Evolutionary conservation across 2,113 vertebrate species (phyloP).

Genomic region (Heterotis niloticus): DNA sequence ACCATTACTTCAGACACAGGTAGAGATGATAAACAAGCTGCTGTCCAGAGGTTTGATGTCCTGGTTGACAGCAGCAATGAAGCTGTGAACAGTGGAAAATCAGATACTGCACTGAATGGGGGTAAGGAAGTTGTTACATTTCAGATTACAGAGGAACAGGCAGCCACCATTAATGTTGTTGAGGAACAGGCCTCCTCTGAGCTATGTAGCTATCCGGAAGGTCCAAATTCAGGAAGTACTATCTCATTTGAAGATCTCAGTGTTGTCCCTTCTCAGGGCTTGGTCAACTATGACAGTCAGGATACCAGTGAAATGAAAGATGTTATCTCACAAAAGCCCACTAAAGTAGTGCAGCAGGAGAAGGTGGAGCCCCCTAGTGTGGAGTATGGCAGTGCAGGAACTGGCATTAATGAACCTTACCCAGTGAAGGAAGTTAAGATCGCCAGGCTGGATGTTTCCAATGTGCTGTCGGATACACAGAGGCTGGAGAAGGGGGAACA

Average conservation of each 20-base stretch:
- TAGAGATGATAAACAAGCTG: neutral
- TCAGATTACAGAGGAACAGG: neutral
- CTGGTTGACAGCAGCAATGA: no score
- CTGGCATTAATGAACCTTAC: slow-evolving; percentile 27
- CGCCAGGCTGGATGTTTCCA: slow-evolving; percentile 86
- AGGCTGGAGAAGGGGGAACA: slow-evolving; percentile 78
- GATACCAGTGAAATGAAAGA: slow-evolving; percentile 37
- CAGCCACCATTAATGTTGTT: neutral
- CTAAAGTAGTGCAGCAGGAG: neutral
- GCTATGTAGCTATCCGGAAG: neutral
- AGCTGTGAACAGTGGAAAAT: neutral
- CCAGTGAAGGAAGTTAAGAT: slow-evolving; percentile 78
- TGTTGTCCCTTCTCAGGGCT: slow-evolving; percentile 47
- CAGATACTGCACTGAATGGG: slow-evolving; percentile 15
- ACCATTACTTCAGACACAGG: neutral
- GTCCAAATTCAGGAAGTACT: slow-evolving; percentile 37
- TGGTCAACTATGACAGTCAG: slow-evolving; percentile 46
- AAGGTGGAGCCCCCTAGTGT: neutral
- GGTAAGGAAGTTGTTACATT: neutral
- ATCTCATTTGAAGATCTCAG: slow-evolving; percentile 44
- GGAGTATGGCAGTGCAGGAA: no score
- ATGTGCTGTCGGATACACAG: slow-evolving; percentile 86
- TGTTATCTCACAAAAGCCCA: neutral
- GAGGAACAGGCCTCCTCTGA: slow-evolving; percentile 22
- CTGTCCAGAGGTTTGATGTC: neutral